Conservation (phyloP, 1,140 invertebrate species). For the Ostrea denselamellosa region DNA sequence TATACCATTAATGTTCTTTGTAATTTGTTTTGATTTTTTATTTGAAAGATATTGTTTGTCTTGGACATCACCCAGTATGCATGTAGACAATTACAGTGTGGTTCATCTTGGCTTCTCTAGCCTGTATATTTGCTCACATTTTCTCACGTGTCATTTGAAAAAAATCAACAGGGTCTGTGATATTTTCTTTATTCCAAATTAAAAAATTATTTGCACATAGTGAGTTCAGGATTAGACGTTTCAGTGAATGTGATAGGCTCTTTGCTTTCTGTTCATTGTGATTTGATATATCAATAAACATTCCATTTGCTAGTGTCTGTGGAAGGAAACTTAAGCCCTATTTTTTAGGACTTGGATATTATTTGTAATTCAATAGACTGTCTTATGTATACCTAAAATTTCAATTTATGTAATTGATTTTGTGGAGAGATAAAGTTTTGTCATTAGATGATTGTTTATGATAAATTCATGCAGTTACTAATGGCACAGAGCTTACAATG, state of each 20-base stretch:
- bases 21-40: background rate
- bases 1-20: too few relatives aligned
- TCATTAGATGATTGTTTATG: background rate
- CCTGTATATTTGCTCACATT: background rate
- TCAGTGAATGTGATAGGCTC: background rate
- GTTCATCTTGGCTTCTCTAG: background rate
- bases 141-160: background rate
- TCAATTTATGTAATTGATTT: background rate
- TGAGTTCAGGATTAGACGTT: background rate
- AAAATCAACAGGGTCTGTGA: background rate
- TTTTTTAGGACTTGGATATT: background rate
- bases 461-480: background rate
- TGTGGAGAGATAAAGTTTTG: background rate
- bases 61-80: background rate
- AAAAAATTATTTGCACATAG: background rate
- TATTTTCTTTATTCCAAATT: background rate
- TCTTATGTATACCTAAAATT: too few relatives aligned
- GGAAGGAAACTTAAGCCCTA: background rate
- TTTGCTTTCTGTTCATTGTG: background rate
- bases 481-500: background rate
- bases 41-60: background rate
- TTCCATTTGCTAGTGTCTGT: background rate
- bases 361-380: background rate
- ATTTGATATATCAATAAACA: background rate
- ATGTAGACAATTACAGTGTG: background rate